A percentile compares a stretch with the other conserved stretches of the same genome.
Conservation (phyloP, 2,113 vertebrate genomes). For the Pomatostomus ruficeps region DNA sequence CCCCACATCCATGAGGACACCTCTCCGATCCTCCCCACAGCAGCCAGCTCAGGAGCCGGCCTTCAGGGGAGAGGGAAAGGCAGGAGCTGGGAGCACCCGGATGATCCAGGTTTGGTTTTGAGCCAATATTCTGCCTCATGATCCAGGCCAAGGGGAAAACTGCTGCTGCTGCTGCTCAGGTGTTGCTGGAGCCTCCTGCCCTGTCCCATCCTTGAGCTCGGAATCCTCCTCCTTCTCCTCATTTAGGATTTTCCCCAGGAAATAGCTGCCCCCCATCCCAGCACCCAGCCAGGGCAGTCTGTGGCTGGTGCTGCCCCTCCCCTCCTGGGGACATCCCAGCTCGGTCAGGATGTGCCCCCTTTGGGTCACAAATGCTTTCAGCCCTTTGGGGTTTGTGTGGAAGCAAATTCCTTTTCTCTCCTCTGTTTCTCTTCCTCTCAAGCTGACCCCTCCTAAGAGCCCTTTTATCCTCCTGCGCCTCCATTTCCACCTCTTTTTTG, state of each 20-base stretch:
- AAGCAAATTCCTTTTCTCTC: slow-evolving; percentile 20
- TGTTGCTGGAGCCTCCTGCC: neutral
- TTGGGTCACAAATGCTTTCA: neutral
- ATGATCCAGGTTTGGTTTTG: neutral
- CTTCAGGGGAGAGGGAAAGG: neutral
- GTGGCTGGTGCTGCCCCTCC: neutral
- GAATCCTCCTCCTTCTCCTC: neutral
- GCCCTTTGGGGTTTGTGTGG: neutral
- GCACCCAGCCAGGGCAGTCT: neutral
- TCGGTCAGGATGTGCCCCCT: neutral
- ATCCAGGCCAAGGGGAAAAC: neutral
- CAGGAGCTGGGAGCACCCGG: neutral
- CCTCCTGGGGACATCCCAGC: neutral
- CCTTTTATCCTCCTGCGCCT: slow-evolving; percentile 17
- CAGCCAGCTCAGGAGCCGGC: neutral
- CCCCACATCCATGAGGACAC: neutral
- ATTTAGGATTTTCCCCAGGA: neutral
- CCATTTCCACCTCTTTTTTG: neutral
- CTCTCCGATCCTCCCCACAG: neutral
- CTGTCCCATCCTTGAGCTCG: neutral
- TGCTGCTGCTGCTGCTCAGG: neutral
- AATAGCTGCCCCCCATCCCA: neutral
- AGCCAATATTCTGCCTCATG: neutral
- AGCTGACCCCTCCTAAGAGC: neutral
- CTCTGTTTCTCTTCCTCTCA: neutral